Evolutionary conservation across 2,797 vertebrate species (phyloP).

Genomic region (Cheirogaleus major): DNA sequence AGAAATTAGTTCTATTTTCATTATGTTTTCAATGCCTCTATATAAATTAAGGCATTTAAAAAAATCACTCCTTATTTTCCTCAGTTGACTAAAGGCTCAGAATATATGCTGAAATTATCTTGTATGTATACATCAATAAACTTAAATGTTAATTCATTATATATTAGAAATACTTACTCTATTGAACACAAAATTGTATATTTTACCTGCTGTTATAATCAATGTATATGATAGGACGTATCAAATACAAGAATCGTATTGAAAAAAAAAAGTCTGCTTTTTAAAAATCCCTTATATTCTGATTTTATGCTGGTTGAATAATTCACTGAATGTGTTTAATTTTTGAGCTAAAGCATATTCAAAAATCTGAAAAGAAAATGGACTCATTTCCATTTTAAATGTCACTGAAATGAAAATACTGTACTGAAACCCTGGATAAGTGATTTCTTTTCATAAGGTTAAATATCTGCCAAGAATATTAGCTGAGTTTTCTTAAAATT

Average conservation of each 20-base stretch:
- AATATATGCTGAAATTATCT: background rate
- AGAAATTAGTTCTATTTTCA: background rate
- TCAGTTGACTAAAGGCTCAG: background rate
- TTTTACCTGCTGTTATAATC: background rate
- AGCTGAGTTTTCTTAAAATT: slow-evolving; percentile 66
- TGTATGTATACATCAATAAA: background rate
- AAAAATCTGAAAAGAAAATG: slow-evolving; percentile 65
- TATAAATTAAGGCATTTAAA: background rate
- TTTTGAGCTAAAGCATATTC: slow-evolving; percentile 61
- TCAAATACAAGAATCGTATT: background rate
- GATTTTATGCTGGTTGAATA: slow-evolving; percentile 25
- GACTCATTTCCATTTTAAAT: slow-evolving; percentile 75
- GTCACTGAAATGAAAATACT: slow-evolving; percentile 72
- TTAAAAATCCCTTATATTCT: background rate
- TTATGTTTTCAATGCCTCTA: background rate
- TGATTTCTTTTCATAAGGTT: slow-evolving; percentile 72
- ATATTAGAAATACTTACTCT: background rate
- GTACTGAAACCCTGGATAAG: slow-evolving; percentile 54
- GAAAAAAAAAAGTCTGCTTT: background rate
- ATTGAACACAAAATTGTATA: background rate
- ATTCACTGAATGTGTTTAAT: slow-evolving; percentile 54
- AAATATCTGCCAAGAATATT: slow-evolving; percentile 76
- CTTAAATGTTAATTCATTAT: background rate
- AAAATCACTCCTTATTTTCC: background rate
- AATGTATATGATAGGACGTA: background rate